These are phyloP conservation scores for Mythimna vitellina DNA, from an alignment of 2,888 invertebrate species.

Conservation along the genomic window DNA sequence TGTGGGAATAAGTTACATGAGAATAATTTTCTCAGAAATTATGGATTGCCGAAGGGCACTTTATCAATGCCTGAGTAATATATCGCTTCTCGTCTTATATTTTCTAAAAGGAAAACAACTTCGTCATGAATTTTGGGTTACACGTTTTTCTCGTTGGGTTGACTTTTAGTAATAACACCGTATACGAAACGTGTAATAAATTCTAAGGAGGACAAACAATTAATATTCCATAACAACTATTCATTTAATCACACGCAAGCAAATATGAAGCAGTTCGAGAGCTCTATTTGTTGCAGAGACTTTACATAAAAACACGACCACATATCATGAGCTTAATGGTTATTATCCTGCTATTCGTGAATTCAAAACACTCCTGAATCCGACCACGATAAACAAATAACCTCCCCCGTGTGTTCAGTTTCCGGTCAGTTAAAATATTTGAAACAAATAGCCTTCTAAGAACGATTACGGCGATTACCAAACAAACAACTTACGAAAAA, in stretches of 20 bases:
- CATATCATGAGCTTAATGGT: constrained; percentile 41
- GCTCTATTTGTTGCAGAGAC: constrained; percentile 22
- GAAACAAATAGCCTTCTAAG: constrained; percentile 51
- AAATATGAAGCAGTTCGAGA: constrained; percentile 13
- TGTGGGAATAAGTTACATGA: constrained; percentile 68
- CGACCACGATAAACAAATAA: constrained; percentile 53
- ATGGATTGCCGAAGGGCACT: constrained; percentile 76
- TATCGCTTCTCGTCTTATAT: constrained; percentile 70
- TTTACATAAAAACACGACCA: constrained; percentile 44
- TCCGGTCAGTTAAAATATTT: constrained; percentile 61
- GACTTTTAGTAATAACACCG: constrained; percentile 34
- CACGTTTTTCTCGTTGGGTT: constrained; percentile 60
- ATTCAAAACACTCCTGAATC: constrained; percentile 36
- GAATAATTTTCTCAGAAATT: constrained; percentile 76
- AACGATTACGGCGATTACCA: constrained; percentile 67
- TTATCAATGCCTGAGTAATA: constrained; percentile 79
- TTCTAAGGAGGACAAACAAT: not conserved
- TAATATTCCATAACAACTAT: constrained; percentile 10
- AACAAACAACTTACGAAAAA: constrained; percentile 79
- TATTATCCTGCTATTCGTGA: constrained; percentile 46
- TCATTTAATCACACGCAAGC: constrained; percentile 19
- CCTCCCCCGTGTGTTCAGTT: constrained; percentile 40
- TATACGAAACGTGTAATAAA: not conserved
- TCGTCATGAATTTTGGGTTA: constrained; percentile 66
- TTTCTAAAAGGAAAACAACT: constrained; percentile 71